phyloP scores from a whole-genome alignment of 2,888 invertebrate genomes.

The Laspeyria flexula region DNA sequence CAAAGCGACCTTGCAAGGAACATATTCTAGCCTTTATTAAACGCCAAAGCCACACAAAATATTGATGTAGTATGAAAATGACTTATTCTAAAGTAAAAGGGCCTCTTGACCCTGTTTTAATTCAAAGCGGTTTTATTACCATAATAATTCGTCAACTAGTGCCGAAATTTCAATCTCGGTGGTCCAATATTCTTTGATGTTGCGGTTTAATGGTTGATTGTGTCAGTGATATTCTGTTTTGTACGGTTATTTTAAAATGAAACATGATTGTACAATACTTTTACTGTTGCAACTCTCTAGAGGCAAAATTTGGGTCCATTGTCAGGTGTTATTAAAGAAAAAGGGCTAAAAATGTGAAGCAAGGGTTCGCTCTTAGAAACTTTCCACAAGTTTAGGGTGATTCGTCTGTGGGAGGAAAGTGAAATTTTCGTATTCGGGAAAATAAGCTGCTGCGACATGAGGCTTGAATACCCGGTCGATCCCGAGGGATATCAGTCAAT shows the following conservation, averaged over 20 bases:
- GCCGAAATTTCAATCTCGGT: slow-evolving; percentile 21
- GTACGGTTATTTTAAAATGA: slow-evolving; percentile 5
- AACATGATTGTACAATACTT: slow-evolving; percentile 5
- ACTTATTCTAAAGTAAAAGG: not conserved
- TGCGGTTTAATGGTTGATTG: slow-evolving; percentile 10
- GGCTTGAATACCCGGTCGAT: slow-evolving; percentile 14
- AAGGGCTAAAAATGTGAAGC: slow-evolving; percentile 48
- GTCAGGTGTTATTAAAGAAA: slow-evolving; percentile 53
- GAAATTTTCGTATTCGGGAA: slow-evolving; percentile 47
- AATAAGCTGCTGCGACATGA: slow-evolving; percentile 19
- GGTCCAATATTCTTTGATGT: slow-evolving; percentile 14
- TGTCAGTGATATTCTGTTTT: slow-evolving; percentile 1
- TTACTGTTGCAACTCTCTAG: slow-evolving; percentile 10
- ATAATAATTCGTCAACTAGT: slow-evolving; percentile 19
- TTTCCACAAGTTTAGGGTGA: slow-evolving; percentile 48
- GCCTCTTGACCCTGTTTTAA: slow-evolving; percentile 6
- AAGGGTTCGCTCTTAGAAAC: slow-evolving; percentile 52
- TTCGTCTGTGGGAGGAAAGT: slow-evolving; percentile 40
- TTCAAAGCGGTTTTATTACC: slow-evolving; percentile 16
- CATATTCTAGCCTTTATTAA: slow-evolving; percentile 8
- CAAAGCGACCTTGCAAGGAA: slow-evolving; percentile 29
- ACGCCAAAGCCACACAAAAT: not conserved
- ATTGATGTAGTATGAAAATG: slow-evolving; percentile 1
- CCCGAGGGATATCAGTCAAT: slow-evolving; percentile 9
- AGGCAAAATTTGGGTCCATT: slow-evolving; percentile 60